Conservation (phyloP, 2,888 invertebrate species). For the Orthosia gracilis region DNA sequence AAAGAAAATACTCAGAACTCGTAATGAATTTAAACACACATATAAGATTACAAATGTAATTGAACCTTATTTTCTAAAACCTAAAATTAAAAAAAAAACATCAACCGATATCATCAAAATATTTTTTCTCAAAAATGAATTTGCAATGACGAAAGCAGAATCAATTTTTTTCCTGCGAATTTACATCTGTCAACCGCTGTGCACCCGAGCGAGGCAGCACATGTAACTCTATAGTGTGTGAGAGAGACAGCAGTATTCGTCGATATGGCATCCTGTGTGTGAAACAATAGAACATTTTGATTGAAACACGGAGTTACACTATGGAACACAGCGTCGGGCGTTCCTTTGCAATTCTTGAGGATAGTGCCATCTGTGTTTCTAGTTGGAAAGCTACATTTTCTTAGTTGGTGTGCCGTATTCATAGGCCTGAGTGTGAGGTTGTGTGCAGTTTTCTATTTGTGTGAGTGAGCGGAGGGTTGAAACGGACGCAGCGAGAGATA, state of each 20-base stretch:
- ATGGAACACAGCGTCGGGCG: constrained; percentile 70
- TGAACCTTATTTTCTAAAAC: constrained; percentile 20
- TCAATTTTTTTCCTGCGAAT: constrained; percentile 69
- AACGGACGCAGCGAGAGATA: constrained; percentile 82
- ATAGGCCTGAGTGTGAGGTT: constrained; percentile 47
- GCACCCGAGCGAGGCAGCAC: constrained; percentile 60
- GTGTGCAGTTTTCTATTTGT: constrained; percentile 63
- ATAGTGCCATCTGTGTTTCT: constrained; percentile 74
- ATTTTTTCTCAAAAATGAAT: constrained; percentile 50
- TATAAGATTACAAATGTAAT: background rate
- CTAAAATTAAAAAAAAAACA: constrained; percentile 36
- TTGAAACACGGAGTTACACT: constrained; percentile 59
- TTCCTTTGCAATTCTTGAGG: constrained; percentile 41
- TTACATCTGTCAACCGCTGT: constrained; percentile 71
- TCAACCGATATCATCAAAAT: constrained; percentile 34
- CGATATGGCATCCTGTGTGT: constrained; percentile 72
- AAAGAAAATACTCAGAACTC: constrained; percentile 64
- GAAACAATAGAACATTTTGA: constrained; percentile 68
- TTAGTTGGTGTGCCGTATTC: constrained; percentile 65
- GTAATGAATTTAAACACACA: constrained; percentile 67
- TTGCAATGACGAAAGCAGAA: constrained; percentile 55
- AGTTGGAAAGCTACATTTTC: constrained; percentile 65
- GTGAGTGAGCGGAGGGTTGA: constrained; percentile 82
- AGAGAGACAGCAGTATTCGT: constrained; percentile 67
- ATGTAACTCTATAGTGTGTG: constrained; percentile 56